Percentiles rank a stretch among this genome's conserved stretches.
Evolutionary conservation across 1,140 invertebrate genomes (phyloP).

Genomic region (Globodera rostochiensis): DNA sequence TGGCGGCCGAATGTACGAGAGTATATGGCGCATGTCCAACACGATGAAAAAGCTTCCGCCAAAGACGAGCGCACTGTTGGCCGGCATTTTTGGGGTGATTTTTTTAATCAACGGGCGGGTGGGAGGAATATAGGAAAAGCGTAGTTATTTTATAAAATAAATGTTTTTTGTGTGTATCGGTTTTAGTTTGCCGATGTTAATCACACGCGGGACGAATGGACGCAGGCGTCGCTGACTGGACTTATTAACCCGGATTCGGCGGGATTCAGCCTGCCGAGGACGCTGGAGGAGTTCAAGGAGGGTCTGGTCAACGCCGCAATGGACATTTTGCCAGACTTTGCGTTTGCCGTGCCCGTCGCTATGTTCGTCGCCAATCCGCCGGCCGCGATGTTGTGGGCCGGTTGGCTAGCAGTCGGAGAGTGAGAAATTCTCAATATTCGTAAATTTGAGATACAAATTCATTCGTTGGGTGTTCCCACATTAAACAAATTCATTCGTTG

Average conservation of each 20-base stretch:
- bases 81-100: not conserved
- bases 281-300: not conserved
- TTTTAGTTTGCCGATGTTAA: not conserved
- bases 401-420: not conserved
- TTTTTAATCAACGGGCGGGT: not conserved
- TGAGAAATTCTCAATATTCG: not conserved
- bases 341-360: not conserved
- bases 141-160: not conserved
- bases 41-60: not conserved
- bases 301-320: not conserved
- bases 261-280: not conserved
- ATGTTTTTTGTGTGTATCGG: not conserved
- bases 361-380: not conserved
- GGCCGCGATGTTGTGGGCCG: not conserved
- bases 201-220: not conserved
- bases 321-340: not conserved
- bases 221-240: not conserved
- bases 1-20: not conserved
- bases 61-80: not conserved
- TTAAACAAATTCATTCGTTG: not conserved
- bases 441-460: not conserved
- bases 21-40: not conserved
- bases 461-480: too few species aligned
- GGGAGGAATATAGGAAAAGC: not conserved
- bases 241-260: not conserved